Evolutionary conservation across 2,797 vertebrate species (phyloP), one percentile per base, ranked within the genome.

Genomic region (Spizella passerina): DNA sequence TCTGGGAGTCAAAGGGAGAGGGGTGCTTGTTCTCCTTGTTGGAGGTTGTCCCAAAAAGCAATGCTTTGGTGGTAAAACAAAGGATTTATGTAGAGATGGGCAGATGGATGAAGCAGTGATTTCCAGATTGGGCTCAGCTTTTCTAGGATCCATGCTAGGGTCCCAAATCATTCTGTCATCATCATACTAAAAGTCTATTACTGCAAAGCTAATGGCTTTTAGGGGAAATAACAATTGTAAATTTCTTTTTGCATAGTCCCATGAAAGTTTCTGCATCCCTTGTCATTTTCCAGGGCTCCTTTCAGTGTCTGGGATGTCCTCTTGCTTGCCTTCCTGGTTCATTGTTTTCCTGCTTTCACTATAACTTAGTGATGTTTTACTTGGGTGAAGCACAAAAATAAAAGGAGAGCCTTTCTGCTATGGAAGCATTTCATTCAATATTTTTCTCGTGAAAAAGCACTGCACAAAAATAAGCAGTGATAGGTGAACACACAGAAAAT

Each of bases 101-200:
- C 52, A 82, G 68, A 87, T 41, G 53, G 64, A 77, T 57, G 68
- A 85, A 93, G 36, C 30, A 57, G 34, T 1, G 2, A 43, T 77
- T 93, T 90, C 60, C 68, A 82, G 71, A 81, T 22, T 10, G 69
- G 11, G 24, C 75, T 87, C 52, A 91, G 5, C 29, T 92, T 89
- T 89, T 68, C 55, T 41, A 86, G 41, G 57, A 71, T 81, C 60
- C 53, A 81, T 3, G 5, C 53, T 89, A 60, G 39, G 39, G 30
- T 63, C 46, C 86, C 61, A 65, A 34, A 90, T 86, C 23, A 71
- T 80, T 82, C 78, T 93, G 84, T 91, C 93, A 88, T 91, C 87
- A 59, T 47, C 34, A 46, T 39, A 46, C 75, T 77, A 80, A 75
- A 69, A 64, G 44, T 49, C 69, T 56, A 39, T 87, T 87, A 68